phyloP scores from a whole-genome alignment of 2,888 invertebrate genomes.

The Leuctra nigra region DNA sequence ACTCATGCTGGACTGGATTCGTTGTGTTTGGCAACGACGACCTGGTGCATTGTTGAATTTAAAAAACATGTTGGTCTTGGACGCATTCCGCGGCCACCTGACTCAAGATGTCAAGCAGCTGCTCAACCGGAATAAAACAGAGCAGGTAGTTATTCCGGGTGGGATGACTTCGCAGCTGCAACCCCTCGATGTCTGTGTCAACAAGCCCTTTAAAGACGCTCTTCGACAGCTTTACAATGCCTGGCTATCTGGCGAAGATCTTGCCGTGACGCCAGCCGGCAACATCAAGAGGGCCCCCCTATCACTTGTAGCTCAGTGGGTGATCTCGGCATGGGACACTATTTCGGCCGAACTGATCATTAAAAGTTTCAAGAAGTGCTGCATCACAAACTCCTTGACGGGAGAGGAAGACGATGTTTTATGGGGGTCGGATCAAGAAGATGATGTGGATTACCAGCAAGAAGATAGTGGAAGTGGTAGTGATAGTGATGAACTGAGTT shows the following conservation, averaged over 20 bases:
- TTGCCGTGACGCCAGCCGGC: constrained; percentile 12
- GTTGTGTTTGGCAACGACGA: constrained; percentile 7
- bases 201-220: constrained; percentile 21
- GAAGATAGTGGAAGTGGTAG: too few species aligned
- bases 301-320: constrained; percentile 13
- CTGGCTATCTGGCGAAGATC: constrained; percentile 14
- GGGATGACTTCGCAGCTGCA: constrained; percentile 12
- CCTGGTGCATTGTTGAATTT: constrained; percentile 6
- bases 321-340: constrained; percentile 12
- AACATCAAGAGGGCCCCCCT: constrained; percentile 14
- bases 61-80: constrained; percentile 6
- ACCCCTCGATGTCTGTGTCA: constrained; percentile 20
- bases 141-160: constrained; percentile 21
- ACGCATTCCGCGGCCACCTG: constrained; percentile 20
- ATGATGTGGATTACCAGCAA: too few species aligned
- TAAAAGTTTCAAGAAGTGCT: constrained; percentile 17
- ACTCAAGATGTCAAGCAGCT: constrained; percentile 14
- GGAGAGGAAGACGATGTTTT: constrained; percentile 15
- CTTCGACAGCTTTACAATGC: constrained; percentile 7
- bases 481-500: too few species aligned
- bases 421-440: too few species aligned
- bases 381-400: constrained; percentile 15
- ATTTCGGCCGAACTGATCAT: neutral
- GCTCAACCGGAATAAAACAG: constrained; percentile 10
- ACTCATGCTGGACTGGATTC: constrained; percentile 12